Evolutionary conservation across 2,888 invertebrate species (phyloP), one percentile per base, ranked within the genome.

Genomic region (Ditylenchus weischeri): DNA sequence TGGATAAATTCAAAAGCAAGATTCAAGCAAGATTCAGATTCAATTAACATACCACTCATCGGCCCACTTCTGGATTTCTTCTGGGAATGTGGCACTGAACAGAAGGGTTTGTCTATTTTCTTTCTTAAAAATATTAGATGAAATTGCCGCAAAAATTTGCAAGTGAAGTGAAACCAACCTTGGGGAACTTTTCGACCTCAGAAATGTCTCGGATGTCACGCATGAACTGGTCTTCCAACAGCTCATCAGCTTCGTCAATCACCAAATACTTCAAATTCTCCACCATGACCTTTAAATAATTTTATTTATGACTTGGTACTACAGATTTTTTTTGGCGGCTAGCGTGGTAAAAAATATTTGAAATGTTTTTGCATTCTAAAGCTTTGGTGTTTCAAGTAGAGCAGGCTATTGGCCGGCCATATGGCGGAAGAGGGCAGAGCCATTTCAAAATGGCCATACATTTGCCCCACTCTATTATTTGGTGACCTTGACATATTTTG

Each of bases 171-270:
- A 15, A 66, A 35, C 21, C 62, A 29, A 76, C 76, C 51, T 23
- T 38, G 6, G 73, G 72, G 64, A 71, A 74, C 8, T 57, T 62
- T 15, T 49, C n/a, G 18, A 48, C 18, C 49, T 49, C 43, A 19
- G 63, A 18, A 8, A 64, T 54, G 0, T 36, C 35, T 15, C 75
- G 54, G 50, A 79, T 66, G 6, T 68, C 69, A 13, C 61, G 66
- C 51, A 58, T 57, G 60, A 76, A 76, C 13, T 59, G 43, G n/a
- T 89, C 88, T 75, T 90, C 90, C 59, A 91, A 83, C 90, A 91
- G 90, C 18, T 90, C 84, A 82, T 91, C 91, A 0, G 90, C 91
- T 84, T 91, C 91, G 81, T 91, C 91, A 62, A 91, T 84, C 0
- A 91, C 88, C n/a, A 91, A 84, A 79, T 87, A 90, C 48, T 65